Evolutionary conservation across 2,888 invertebrate species (phyloP).

Genomic region (Cantharis flavilabris): DNA sequence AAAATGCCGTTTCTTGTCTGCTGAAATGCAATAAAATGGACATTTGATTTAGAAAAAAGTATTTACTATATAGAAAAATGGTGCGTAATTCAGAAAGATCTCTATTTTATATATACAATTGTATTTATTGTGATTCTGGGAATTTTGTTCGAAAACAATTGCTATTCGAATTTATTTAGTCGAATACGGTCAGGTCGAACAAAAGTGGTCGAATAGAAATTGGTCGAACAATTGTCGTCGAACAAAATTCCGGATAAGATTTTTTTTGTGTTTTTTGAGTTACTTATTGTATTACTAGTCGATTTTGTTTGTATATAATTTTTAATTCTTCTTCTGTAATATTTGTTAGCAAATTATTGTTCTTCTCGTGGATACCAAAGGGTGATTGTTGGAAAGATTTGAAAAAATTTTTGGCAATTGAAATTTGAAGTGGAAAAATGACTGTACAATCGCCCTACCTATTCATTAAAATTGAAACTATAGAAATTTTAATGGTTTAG

Average conservation of each 20-base stretch:
- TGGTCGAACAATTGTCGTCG: no score
- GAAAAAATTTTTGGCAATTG: neutral
- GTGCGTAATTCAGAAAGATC: neutral
- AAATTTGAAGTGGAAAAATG: neutral
- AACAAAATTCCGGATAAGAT: no score
- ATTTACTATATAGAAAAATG: neutral
- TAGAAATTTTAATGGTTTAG: neutral
- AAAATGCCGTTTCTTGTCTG: neutral
- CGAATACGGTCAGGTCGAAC: no score
- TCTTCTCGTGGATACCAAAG: neutral
- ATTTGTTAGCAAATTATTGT: neutral
- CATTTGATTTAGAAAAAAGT: neutral
- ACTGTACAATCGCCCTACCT: neutral
- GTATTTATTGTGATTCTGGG: neutral
- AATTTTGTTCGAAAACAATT: no score
- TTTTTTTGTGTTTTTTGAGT: neutral
- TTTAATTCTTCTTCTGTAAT: neutral
- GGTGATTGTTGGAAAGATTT: neutral
- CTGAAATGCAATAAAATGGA: neutral
- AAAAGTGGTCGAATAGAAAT: no score
- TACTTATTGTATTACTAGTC: neutral
- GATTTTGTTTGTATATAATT: neutral
- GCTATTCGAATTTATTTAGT: no score
- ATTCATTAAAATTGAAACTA: neutral
- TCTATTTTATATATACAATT: neutral